Evolutionary conservation across 2,797 vertebrate species (phyloP).

Genomic region (Macropus fuliginosus): DNA sequence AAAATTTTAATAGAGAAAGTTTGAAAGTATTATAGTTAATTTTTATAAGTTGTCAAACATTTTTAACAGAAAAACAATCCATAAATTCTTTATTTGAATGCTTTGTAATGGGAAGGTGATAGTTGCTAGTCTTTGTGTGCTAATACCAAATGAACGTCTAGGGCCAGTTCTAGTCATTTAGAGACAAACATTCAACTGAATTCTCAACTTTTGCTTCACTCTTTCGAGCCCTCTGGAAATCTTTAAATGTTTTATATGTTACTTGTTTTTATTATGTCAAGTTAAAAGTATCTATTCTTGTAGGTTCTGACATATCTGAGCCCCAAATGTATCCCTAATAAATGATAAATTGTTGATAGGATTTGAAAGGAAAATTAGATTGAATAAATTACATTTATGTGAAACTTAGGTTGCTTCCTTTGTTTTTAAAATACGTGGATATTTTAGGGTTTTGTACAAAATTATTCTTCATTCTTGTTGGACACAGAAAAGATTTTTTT

Average conservation of each 20-base stretch:
- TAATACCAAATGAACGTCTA: background rate
- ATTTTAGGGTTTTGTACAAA: slow-evolving; percentile 33
- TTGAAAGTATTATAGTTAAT: background rate
- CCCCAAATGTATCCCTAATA: background rate
- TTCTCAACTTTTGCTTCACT: too few relatives aligned
- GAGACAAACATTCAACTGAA: too few relatives aligned
- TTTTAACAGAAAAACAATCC: background rate
- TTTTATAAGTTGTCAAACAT: background rate
- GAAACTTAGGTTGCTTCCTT: slow-evolving; percentile 28
- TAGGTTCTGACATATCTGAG: background rate
- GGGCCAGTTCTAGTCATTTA: too few relatives aligned
- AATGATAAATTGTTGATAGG: background rate
- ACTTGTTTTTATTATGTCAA: too few relatives aligned
- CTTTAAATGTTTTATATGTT: too few relatives aligned
- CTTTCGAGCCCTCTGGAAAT: too few relatives aligned
- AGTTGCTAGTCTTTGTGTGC: background rate
- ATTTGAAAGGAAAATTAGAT: background rate
- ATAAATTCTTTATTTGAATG: background rate
- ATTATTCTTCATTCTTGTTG: slow-evolving; percentile 21
- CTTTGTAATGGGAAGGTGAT: background rate
- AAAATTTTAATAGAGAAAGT: background rate
- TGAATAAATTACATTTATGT: background rate
- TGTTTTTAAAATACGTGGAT: slow-evolving; percentile 35
- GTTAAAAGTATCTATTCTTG: background rate
- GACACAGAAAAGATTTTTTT: slow-evolving; percentile 6